Conservation (phyloP, 2,888 invertebrate genomes). For the Carterocephalus palaemon region DNA sequence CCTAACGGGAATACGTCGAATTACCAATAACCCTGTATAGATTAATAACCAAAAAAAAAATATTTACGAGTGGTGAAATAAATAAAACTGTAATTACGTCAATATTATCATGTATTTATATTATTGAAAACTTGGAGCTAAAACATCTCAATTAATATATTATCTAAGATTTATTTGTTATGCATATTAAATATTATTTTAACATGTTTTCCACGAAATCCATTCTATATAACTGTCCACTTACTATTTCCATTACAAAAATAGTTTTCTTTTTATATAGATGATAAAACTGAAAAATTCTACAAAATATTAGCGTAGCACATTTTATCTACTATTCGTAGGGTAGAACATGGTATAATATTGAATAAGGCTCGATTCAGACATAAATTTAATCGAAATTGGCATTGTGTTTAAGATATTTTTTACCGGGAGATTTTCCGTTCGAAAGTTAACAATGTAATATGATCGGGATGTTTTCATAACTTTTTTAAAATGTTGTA, state of each 20-base stretch:
- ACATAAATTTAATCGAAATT: too few species aligned
- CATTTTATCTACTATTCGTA: constrained; percentile 3
- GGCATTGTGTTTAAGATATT: too few species aligned
- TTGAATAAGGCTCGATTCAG: constrained; percentile 16
- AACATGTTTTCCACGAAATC: constrained; percentile 47
- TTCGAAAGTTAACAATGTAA: too few species aligned
- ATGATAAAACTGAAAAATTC: constrained; percentile 42
- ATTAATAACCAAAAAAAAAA: too few species aligned
- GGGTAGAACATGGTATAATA: constrained; percentile 2
- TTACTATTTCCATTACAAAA: constrained; percentile 63
- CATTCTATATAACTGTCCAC: constrained; percentile 40
- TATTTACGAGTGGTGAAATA: constrained; percentile 9
- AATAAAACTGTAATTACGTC: constrained; percentile 41
- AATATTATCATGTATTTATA: constrained; percentile 63
- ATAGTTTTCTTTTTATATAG: constrained; percentile 60
- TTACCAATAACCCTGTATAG: too few species aligned
- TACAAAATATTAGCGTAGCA: constrained; percentile 37
- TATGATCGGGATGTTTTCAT: too few species aligned
- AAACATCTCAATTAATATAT: constrained; percentile 64
- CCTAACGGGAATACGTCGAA: too few species aligned
- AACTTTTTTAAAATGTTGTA: too few species aligned
- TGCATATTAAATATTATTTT: constrained; percentile 41
- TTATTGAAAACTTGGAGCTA: constrained; percentile 73
- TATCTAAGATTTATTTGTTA: constrained; percentile 55
- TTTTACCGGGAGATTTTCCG: too few species aligned